Evolutionary conservation across 2,113 vertebrate genomes (phyloP), one percentile per base, ranked within the genome.

Genomic region (Podarcis muralis): DNA sequence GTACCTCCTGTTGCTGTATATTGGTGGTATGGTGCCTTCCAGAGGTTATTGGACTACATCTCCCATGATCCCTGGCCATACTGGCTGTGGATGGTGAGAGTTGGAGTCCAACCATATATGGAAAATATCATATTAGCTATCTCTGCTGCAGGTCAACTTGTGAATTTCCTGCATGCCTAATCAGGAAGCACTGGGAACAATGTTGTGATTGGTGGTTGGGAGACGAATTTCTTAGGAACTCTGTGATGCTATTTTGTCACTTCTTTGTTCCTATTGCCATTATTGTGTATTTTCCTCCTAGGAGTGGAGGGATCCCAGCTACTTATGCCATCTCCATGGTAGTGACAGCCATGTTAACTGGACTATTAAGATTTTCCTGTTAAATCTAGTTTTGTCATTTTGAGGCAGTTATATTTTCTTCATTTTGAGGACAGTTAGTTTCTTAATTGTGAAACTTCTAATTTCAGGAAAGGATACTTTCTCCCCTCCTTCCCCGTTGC

Each of bases 361-460:
- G 66, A 30, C 11, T 57, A 18, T 30, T 53, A 59, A 16, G 72
- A 57, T 30, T 77, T 35, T 22, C 66, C 15, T 71, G 20, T 57
- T 83, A 32, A 25, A 43, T 6, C 22, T n/a, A 23, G 8, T 83
- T 83, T 77, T 25, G 37, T 88, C 22, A 66, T 76, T 83, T 62
- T 83, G 71, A 83, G 65, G 85, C 20, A 91, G 18, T 53, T 59
- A 32, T 86, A 79, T 13, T 83, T 93, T 92, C 30, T 4, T 79
- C 81, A 66, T 72, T 89, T 79, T 88, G 43, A 4, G 48, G 89
- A 57, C 53, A 53, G 69, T 86, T 74, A 83, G 37, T 83, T 83
- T 30, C 48, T 85, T 66, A 86, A 81, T 81, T 25, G 57, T 91
- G 74, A 85, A n/a, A 80, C 82, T 93, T 89, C 48, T 89, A 85